These are phyloP conservation scores for Pseudochirops cupreus DNA, from an alignment of 2,797 vertebrate genomes.

Conservation along the genomic window DNA sequence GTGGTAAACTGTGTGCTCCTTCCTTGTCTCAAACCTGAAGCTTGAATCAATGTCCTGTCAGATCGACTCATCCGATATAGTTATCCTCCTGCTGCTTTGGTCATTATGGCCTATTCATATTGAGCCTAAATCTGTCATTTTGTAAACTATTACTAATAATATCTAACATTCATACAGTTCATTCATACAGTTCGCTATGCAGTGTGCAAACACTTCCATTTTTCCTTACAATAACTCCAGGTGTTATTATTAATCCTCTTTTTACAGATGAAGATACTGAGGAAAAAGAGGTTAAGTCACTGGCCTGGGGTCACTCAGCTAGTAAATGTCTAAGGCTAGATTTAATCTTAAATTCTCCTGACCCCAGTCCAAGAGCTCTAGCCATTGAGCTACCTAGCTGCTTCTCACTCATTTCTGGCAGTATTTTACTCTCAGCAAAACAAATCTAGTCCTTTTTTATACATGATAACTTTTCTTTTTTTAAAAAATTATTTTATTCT, in stretches of 20 bases:
- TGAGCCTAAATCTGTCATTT: not conserved
- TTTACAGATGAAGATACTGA: not conserved
- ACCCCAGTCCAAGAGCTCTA: not conserved
- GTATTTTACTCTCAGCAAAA: not conserved
- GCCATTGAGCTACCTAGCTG: not conserved
- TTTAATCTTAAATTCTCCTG: not conserved
- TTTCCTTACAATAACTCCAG: not conserved
- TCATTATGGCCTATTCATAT: not conserved
- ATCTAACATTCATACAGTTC: not conserved
- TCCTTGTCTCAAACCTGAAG: not conserved
- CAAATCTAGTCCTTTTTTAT: not conserved
- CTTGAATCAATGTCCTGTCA: not conserved
- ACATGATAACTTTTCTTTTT: not conserved
- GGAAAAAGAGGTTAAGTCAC: not conserved
- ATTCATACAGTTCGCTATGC: not conserved
- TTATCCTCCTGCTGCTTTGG: not conserved
- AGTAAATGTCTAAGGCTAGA: not conserved
- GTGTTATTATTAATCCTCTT: not conserved
- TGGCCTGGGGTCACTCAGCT: not conserved
- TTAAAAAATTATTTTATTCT: not conserved
- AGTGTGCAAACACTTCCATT: not conserved
- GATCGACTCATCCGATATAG: not conserved
- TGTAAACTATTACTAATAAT: not conserved
- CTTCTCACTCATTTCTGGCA: not conserved
- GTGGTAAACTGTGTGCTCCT: not conserved